Percentiles rank a stretch among this genome's conserved stretches.
These are phyloP conservation scores for Caenorhabditis panamensis DNA, from an alignment of 2,888 invertebrate genomes.

Conservation along the genomic window DNA sequence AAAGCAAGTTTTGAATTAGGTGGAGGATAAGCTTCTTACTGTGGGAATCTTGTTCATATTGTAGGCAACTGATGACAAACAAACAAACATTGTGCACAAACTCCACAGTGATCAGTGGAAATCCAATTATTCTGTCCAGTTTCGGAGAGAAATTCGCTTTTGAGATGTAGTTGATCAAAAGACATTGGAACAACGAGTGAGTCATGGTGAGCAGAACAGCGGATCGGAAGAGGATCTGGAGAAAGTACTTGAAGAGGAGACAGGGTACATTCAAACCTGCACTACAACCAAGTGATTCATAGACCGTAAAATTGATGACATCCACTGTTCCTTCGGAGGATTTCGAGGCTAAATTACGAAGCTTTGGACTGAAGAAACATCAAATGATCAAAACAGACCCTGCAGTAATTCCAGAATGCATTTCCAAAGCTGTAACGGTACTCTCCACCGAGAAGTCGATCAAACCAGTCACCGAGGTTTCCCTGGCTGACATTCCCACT, in stretches of 20 bases:
- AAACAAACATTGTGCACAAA: conserved; percentile 39
- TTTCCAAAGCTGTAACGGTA: conserved; percentile 48
- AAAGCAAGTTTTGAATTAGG: not conserved
- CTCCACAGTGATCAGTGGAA: conserved; percentile 44
- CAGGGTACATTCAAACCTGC: conserved; percentile 30
- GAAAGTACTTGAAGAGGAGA: conserved; percentile 14
- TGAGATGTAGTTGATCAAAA: conserved; percentile 45
- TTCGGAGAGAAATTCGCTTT: conserved; percentile 19
- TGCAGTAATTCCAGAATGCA: conserved; percentile 51
- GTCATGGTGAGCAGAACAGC: conserved; percentile 50
- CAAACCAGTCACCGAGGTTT: conserved; percentile 43
- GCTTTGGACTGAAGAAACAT: not conserved
- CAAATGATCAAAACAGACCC: conserved; percentile 28
- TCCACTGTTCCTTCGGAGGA: conserved; percentile 43
- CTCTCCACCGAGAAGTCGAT: conserved; percentile 48
- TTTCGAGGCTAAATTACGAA: conserved; percentile 35
- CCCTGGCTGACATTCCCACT: conserved; percentile 18
- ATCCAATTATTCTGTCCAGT: conserved; percentile 37
- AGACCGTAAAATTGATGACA: conserved; percentile 53
- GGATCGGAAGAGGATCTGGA: conserved; percentile 50
- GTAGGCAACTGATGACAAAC: conserved; percentile 36
- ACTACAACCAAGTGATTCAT: conserved; percentile 53
- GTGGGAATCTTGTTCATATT: conserved; percentile 54
- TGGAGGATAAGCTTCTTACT: conserved; percentile 7
- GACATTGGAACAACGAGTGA: conserved; percentile 52